Base-by-base conservation (phyloP, 2,888 invertebrate species). In the Brassicogethes aeneus region DNA sequence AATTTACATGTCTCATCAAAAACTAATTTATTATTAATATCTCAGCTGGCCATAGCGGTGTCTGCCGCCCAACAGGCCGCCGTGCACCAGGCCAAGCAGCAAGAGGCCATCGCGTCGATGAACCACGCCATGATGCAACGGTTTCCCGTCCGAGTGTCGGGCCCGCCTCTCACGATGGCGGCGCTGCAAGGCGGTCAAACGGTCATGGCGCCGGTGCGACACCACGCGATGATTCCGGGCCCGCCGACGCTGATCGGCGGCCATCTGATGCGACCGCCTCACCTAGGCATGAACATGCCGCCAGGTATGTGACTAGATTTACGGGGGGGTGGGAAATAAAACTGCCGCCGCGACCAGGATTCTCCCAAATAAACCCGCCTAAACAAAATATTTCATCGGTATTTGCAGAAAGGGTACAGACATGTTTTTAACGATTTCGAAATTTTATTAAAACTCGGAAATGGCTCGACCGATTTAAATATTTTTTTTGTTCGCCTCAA, bases 221-320 rank as follows among this genome's bases (percentile, higher is more conserved):
- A 69, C 37, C n/a, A n/a, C n/a, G n/a, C n/a, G n/a, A 68, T 71
- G 63, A 70, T 72, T 40, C 58, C 73, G 23, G 68, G 65, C 14
- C 74, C 73, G 15, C 74, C 74, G 34, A 70, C 61, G 10, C 51
- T 65, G 32, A 61, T 74, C 51, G 75, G 75, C 64, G 77, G 77
- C 64, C 77, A 74, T 68, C 69, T 77, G 68, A 76, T 77, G 75
- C 71, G 77, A 68, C 77, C 77, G 61, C 76, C 76, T 60, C 76
- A 75, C 60, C 72, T 79, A 69, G 76, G 75, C 66, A 70, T 77
- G 61, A 10, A 5, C 36, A 55, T 57, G 57, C 76, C 77, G 54
- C 76, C 78, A 76, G 79, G 79, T 79, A 76, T 71, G 75, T 72
- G 60, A 52, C 48, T 38, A 41, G 40, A 32, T 12, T n/a, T 5